A percentile compares a stretch with the other conserved stretches of the same genome.
phyloP scores from a whole-genome alignment of 1,140 invertebrate genomes.

The Orchestia grillus region DNA sequence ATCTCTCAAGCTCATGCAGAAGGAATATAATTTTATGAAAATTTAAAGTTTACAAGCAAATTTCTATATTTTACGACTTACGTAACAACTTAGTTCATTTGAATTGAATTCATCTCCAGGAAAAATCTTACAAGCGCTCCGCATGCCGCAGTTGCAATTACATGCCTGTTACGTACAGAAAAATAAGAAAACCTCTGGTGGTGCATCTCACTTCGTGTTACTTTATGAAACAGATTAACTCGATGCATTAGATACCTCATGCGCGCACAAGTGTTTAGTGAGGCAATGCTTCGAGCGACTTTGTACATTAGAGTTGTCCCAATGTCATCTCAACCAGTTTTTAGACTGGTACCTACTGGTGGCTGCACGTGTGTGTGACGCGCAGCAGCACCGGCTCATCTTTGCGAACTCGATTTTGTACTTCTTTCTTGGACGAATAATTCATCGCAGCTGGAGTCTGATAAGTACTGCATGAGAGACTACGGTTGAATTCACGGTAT shows the following conservation, averaged over 20 bases:
- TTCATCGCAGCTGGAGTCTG: not conserved
- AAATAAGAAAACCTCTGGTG: not conserved
- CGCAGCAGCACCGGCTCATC: not conserved
- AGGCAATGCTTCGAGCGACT: not conserved
- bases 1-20: too few relatives aligned
- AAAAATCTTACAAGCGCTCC: not conserved
- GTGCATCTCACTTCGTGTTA: not conserved
- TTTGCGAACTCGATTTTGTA: not conserved
- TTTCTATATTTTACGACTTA: not conserved
- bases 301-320: not conserved
- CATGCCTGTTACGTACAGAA: too few relatives aligned
- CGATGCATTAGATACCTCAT: not conserved
- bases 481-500: not conserved
- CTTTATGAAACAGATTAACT: not conserved
- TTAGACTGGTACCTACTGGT: not conserved
- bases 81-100: not conserved
- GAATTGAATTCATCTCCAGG: not conserved
- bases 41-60: too few relatives aligned
- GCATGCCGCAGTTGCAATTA: not conserved
- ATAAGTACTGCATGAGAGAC: not conserved
- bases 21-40: too few relatives aligned
- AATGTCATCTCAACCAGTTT: not conserved
- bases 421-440: not conserved
- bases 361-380: not conserved
- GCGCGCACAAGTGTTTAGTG: not conserved